Evolutionary conservation across 1,140 invertebrate genomes (phyloP), one percentile per base, ranked within the genome.

Genomic region (Formica selysi): DNA sequence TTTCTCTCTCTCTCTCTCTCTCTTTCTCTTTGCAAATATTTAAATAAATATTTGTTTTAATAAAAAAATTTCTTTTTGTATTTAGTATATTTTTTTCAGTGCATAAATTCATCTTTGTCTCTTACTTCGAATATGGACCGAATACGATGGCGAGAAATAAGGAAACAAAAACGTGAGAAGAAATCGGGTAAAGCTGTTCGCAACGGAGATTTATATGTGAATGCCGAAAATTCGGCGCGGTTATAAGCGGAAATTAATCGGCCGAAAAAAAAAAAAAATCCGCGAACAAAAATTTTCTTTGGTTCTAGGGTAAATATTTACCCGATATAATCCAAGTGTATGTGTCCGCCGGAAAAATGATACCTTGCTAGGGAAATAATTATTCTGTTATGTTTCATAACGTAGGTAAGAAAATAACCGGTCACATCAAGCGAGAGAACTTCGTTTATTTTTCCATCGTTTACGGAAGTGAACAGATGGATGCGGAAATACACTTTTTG

Each of bases 171-270:
- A 41, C 22, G 44, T 26, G 16, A 32, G 29, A 62, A 78, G 36
- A 62, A 62, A 65, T 51, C 4, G 36, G 7, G 32, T n/a, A 44
- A 19, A 8, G 2, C 59, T 51, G 54, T 65, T 87, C 44, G 36
- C 0, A 19, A 87, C 81, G 8, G 71, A 68, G 48, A 84, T 87
- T 88, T 76, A 84, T 84, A 65, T 7, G 57, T 32, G 32, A 11
- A 51, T 57, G 44, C 48, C 62, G 65, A 80, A 80, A 80, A 80
- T 32, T 32, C 32, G 32, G 22, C 59, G 26, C 26, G 16, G 44
- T 22, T 59, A 70, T 76, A 88, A 83, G 68, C 26, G 51, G 41
- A 64, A 74, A 86, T 16, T 57, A 76, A 86, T 86, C 67, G 74
- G 51, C 19, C 48, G 26, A 16, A 61, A 74, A 29, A 48, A 79